Evolutionary conservation across 1,140 invertebrate species (phyloP).

Genomic region (Drosophila sechellia): DNA sequence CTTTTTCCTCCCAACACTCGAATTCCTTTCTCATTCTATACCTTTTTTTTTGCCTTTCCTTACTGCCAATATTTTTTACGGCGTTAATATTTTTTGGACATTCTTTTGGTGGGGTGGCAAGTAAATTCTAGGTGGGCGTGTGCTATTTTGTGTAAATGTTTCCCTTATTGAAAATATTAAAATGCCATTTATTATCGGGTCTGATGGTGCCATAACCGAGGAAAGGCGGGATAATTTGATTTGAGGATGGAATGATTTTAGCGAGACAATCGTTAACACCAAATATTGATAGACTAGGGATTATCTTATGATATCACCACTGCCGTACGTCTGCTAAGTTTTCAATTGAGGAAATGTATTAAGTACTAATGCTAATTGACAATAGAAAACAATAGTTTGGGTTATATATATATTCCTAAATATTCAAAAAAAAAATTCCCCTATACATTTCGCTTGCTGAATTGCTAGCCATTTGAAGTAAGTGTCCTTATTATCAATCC

Average conservation of each 20-base stretch:
- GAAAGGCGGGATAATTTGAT: neutral
- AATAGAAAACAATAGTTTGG: too few species aligned
- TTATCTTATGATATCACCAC: neutral
- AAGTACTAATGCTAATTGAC: too few species aligned
- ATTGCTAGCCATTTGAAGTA: too few species aligned
- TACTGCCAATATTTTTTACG: constrained; percentile 56
- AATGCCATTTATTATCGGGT: constrained; percentile 70
- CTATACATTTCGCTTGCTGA: too few species aligned
- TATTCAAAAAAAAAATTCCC: too few species aligned
- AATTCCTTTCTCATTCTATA: neutral
- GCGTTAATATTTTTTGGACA: constrained; percentile 64
- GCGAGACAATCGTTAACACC: constrained; percentile 32
- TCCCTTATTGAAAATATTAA: constrained; percentile 82
- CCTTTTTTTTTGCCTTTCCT: constrained; percentile 29
- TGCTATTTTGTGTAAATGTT: constrained; percentile 61
- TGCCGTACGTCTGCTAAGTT: too few species aligned
- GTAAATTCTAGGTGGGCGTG: constrained; percentile 61
- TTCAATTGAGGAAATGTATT: too few species aligned
- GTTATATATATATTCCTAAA: too few species aligned
- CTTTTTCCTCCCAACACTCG: constrained; percentile 46
- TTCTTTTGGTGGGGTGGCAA: constrained; percentile 26
- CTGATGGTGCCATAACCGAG: neutral
- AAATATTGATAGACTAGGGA: constrained; percentile 50
- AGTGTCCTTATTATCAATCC: neutral
- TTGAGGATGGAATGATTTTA: neutral